Conservation (phyloP, 1,140 invertebrate species). For the Homalodisca vitripennis region DNA sequence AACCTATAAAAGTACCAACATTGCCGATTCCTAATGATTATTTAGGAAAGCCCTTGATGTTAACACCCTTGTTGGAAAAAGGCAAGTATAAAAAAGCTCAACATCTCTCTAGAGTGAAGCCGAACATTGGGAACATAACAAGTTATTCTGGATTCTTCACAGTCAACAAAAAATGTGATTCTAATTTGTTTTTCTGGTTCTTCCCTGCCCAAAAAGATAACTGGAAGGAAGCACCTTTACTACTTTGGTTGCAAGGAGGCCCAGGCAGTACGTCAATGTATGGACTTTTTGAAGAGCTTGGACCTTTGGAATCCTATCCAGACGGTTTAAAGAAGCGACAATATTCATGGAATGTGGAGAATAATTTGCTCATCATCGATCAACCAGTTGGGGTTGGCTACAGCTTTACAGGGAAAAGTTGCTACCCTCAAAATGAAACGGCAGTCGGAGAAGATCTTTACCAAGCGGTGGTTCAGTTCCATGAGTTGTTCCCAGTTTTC, state of each 20-base stretch:
- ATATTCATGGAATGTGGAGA: slow-evolving; percentile 25
- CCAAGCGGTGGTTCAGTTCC: slow-evolving; percentile 57
- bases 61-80: slow-evolving; percentile 29
- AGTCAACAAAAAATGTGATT: slow-evolving; percentile 58
- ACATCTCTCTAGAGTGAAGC: slow-evolving; percentile 5
- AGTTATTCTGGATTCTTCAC: slow-evolving; percentile 69
- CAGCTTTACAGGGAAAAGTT: slow-evolving; percentile 66
- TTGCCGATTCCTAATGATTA: neutral
- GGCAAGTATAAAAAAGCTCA: slow-evolving; percentile 21
- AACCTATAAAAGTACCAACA: neutral
- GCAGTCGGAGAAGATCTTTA: slow-evolving; percentile 46
- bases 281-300: slow-evolving; percentile 69
- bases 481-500: slow-evolving; percentile 66
- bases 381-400: slow-evolving; percentile 55
- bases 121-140: slow-evolving; percentile 15
- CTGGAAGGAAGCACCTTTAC: slow-evolving; percentile 56
- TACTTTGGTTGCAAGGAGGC: slow-evolving; percentile 78
- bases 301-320: slow-evolving; percentile 19
- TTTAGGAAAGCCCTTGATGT: slow-evolving; percentile 21
- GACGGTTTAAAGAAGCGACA: slow-evolving; percentile 46
- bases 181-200: slow-evolving; percentile 76
- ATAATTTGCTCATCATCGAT: slow-evolving; percentile 68
- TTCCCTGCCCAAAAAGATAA: slow-evolving; percentile 58
- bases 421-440: slow-evolving; percentile 65
- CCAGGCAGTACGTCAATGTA: slow-evolving; percentile 68